Evolutionary conservation across 1,140 invertebrate genomes (phyloP).

Genomic region (Drosophila pruinosa): DNA sequence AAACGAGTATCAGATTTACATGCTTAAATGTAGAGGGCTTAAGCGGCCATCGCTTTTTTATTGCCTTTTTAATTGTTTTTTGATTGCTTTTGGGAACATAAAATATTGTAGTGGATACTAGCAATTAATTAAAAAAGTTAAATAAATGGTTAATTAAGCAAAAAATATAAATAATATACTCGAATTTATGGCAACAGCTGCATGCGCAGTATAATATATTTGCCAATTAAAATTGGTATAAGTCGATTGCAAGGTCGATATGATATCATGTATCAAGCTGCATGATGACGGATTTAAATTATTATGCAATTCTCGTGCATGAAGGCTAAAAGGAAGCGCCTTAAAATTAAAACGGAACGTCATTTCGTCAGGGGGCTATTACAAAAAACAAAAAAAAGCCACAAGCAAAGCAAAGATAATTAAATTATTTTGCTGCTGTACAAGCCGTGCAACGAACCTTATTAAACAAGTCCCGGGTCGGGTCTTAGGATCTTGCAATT

Average conservation of each 20-base stretch:
- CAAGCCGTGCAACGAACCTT: conserved; percentile 4
- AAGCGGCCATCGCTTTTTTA: no score
- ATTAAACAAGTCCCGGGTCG: conserved; percentile 8
- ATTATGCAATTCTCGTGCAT: conserved; percentile 15
- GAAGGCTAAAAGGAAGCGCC: conserved; percentile 42
- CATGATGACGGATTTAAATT: neutral
- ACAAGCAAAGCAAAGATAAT: conserved; percentile 72
- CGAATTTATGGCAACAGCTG: no score
- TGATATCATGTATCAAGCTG: conserved; percentile 15
- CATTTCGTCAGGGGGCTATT: conserved; percentile 36
- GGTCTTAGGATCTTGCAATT: conserved; percentile 31
- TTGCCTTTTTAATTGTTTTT: no score
- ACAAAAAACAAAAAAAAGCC: conserved; percentile 58
- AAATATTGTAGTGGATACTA: no score
- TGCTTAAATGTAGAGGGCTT: neutral
- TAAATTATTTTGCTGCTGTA: conserved; percentile 63
- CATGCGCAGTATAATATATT: neutral
- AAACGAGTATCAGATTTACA: no score
- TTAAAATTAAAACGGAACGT: conserved; percentile 49
- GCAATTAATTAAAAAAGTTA: neutral
- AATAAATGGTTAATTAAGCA: no score
- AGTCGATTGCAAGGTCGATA: neutral
- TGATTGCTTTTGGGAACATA: no score
- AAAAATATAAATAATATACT: no score
- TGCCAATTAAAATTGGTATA: neutral